A percentile compares a stretch with the other conserved stretches of the same genome.
These are phyloP conservation scores for Glandiceps talaboti DNA, from an alignment of 53 echinoderm and acorn worm species.

Conservation along the genomic window DNA sequence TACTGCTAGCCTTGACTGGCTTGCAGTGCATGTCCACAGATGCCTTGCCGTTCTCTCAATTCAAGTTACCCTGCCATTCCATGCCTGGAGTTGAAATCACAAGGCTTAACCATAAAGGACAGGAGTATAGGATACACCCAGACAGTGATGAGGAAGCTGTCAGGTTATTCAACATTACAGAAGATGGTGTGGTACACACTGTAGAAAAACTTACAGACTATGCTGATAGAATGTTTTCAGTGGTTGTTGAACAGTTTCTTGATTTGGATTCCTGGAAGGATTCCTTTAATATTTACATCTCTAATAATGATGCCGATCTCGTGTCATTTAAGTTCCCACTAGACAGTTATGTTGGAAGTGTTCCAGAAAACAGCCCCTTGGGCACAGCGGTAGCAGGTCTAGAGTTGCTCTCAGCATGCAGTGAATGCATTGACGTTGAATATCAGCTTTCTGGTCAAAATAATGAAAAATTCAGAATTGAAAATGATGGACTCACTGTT, in stretches of 20 bases:
- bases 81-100: background rate
- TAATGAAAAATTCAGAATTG: background rate
- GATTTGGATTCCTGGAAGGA: background rate
- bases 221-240: background rate
- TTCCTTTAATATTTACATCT: background rate
- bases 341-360: background rate
- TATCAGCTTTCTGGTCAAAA: background rate
- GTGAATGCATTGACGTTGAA: background rate
- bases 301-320: background rate
- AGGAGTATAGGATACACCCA: background rate
- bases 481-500: background rate
- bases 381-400: background rate
- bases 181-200: background rate
- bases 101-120: background rate
- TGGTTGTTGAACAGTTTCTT: background rate
- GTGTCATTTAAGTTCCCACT: background rate
- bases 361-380: background rate
- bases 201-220: background rate
- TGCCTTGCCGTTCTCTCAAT: background rate
- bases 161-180: background rate
- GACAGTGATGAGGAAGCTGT: background rate
- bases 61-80: background rate
- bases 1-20: background rate
- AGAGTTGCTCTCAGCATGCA: background rate
- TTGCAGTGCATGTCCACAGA: background rate